Evolutionary conservation across 2,888 invertebrate genomes (phyloP), one percentile per base, ranked within the genome.

Genomic region (Trichopria drosophilae): DNA sequence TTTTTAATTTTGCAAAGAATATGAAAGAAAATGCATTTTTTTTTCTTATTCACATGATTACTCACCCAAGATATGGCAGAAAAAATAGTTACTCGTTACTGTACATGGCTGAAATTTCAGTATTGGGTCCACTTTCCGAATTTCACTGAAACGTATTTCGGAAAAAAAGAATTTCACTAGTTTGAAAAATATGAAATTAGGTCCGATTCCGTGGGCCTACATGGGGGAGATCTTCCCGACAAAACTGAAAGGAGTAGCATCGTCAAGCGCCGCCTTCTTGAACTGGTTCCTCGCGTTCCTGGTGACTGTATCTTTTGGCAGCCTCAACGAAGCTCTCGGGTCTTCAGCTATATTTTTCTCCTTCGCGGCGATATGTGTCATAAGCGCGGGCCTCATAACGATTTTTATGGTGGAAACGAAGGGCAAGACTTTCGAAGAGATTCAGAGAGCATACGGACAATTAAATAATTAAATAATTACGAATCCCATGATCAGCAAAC

Each of bases 321-420:
- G 76, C 3, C 61, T 81, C 18, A 62, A 67, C 9, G 54, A 61
- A 1, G 42, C 49, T 1, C 37, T 76, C 18, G 72, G 73, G 7
- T 61, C 64, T 1, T 70, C 72, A 23, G 73, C 72, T 12, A 77
- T 80, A 2, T 82, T 83, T 60, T 79, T 78, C 69, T 58, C 80
- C 31, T 84, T 82, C 68, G 75, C 78, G 6, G 57, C 61, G 1
- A 72, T 79, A 32, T 80, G 80, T 60, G 53, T 73, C 3, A 4
- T 79, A 7, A 77, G 78, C 29, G 64, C 78, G 4, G 48, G 78
- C 19, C 83, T 81, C 66, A 76, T 80, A 2, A 58, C 75, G 18
- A 66, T 77, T 42, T 71, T 72, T 54, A 75, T 84, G 12, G 77
- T 83, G 5, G 85, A 85, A 72, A 79, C 78, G 23, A 78, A 75